Conservation (phyloP, 2,888 invertebrate genomes). For the Agonopterix arenella region DNA sequence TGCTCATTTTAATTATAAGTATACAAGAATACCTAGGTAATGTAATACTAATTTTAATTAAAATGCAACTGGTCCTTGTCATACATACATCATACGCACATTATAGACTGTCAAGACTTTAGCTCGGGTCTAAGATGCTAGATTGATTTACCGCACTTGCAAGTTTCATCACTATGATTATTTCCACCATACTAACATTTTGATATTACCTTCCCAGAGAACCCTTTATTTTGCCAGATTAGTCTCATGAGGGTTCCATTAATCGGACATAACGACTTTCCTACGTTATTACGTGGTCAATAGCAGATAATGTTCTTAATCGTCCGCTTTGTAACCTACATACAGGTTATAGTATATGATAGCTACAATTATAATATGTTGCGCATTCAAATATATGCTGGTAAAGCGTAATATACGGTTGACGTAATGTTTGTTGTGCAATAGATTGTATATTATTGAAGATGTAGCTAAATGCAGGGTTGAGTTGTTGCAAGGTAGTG, state of each 20-base stretch:
- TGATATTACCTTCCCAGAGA: background rate
- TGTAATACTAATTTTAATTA: no score
- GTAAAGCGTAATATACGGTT: constrained; percentile 23
- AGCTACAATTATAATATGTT: constrained; percentile 25
- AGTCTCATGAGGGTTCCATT: constrained; percentile 11
- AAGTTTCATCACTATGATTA: no score
- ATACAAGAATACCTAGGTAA: no score
- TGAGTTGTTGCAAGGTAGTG: background rate
- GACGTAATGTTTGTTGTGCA: constrained; percentile 27
- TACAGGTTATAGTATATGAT: constrained; percentile 13
- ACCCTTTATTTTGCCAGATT: constrained; percentile 24
- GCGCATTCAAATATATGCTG: constrained; percentile 26
- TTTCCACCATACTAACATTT: background rate
- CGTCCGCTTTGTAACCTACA: constrained; percentile 10
- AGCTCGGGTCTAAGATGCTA: no score
- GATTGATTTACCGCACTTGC: no score
- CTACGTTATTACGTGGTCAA: constrained; percentile 31
- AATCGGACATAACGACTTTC: constrained; percentile 20
- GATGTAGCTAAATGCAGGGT: constrained; percentile 13
- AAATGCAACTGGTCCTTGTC: no score
- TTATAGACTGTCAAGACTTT: no score
- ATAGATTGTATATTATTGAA: constrained; percentile 19
- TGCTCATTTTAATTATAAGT: no score
- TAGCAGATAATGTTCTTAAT: constrained; percentile 33
- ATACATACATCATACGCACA: no score